phyloP scores from a whole-genome alignment of 1,140 invertebrate species.

The Drosophila subpulchrella region DNA sequence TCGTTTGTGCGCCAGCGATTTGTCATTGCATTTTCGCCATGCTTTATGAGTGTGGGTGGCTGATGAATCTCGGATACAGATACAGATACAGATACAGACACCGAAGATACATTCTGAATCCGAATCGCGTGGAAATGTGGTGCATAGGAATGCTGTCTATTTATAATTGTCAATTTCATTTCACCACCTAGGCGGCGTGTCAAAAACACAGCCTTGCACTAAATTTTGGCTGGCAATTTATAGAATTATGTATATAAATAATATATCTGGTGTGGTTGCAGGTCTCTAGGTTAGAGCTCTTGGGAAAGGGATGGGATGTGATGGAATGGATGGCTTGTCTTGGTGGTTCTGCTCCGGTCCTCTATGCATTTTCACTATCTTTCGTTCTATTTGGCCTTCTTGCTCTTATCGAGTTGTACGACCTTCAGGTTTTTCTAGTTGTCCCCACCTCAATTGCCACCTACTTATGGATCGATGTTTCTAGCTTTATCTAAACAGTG shows the following conservation, averaged over 20 bases:
- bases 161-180: constrained; percentile 70
- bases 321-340: not conserved
- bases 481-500: constrained; percentile 45
- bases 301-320: not conserved
- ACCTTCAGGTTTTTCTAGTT: constrained; percentile 27
- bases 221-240: constrained; percentile 67
- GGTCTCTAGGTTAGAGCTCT: constrained; percentile 36
- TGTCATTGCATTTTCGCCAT: constrained; percentile 42
- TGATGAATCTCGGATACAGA: constrained; percentile 15
- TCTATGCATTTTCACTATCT: constrained; percentile 1
- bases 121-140: constrained; percentile 48
- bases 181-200: constrained; percentile 60
- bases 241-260: constrained; percentile 66
- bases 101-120: constrained; percentile 11
- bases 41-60: not conserved
- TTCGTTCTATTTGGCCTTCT: not conserved
- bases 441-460: constrained; percentile 6
- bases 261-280: constrained; percentile 18
- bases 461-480: constrained; percentile 27
- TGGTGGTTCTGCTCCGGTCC: constrained; percentile 7
- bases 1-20: constrained; percentile 37
- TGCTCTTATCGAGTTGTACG: constrained; percentile 7
- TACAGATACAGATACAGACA: not conserved
- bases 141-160: constrained; percentile 64
- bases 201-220: constrained; percentile 78